Conservation (phyloP, 2,797 vertebrate species). For the Caiman crocodilus region DNA sequence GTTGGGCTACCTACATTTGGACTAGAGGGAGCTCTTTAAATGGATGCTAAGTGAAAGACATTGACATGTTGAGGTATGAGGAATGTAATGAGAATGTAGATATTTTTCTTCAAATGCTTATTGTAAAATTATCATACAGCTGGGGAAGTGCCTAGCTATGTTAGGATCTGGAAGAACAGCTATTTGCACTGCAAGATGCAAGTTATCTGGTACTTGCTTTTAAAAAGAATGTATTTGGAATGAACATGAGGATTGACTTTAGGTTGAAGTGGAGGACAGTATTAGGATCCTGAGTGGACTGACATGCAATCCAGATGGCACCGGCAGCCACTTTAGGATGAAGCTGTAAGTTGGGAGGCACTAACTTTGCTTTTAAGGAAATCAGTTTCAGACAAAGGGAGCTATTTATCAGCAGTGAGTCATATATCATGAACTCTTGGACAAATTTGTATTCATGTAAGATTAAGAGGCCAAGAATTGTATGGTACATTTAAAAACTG, state of each 20-base stretch:
- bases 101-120: neutral
- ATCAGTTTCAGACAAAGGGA: neutral
- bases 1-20: neutral
- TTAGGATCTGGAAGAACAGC: neutral
- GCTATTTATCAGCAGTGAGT: conserved; percentile 19
- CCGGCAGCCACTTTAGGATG: neutral
- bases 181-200: neutral
- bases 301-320: neutral
- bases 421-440: neutral
- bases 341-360: neutral
- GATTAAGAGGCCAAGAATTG: neutral
- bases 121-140: neutral
- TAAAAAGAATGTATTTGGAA: neutral
- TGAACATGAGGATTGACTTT: neutral
- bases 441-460: neutral
- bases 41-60: neutral
- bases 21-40: neutral
- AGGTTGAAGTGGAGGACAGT: neutral
- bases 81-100: neutral
- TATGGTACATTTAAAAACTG: conserved; percentile 1
- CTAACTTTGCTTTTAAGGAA: conserved; percentile 16
- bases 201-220: neutral
- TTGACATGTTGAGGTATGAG: neutral
- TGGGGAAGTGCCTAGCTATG: neutral
- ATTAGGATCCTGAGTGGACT: neutral